Percentiles rank a stretch among this genome's conserved stretches.
Evolutionary conservation across 1,140 invertebrate species (phyloP).

Genomic region (Chelonus insularis): DNA sequence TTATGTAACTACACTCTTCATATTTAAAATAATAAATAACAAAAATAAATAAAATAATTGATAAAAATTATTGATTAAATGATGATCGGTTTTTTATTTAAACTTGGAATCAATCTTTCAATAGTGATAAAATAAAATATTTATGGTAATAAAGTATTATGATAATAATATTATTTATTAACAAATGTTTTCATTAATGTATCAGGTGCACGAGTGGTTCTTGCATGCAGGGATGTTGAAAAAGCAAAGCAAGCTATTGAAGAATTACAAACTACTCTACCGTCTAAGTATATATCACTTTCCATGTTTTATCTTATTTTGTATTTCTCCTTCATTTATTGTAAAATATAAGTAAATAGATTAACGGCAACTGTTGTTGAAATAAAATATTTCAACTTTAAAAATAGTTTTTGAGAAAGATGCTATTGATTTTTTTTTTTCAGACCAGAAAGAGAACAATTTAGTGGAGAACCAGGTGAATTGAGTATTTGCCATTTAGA

Average conservation of each 20-base stretch:
- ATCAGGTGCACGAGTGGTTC: constrained; percentile 63
- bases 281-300: constrained; percentile 40
- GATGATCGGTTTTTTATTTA: too few relatives aligned
- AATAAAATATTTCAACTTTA: constrained; percentile 24
- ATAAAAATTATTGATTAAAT: too few relatives aligned
- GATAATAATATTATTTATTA: constrained; percentile 17
- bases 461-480: constrained; percentile 60
- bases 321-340: background rate
- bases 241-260: constrained; percentile 57
- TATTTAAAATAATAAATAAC: too few relatives aligned
- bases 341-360: background rate
- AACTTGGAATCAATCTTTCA: too few relatives aligned
- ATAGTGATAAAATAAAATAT: too few relatives aligned
- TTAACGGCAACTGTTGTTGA: too few relatives aligned
- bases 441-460: constrained; percentile 41
- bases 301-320: too few relatives aligned
- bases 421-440: too few relatives aligned
- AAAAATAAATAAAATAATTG: too few relatives aligned
- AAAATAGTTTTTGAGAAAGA: too few relatives aligned
- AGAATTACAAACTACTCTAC: constrained; percentile 48
- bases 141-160: background rate
- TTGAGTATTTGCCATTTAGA: constrained; percentile 68
- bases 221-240: constrained; percentile 66
- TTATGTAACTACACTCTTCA: too few relatives aligned
- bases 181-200: background rate